phyloP scores from a whole-genome alignment of 2,888 invertebrate genomes.

The Microdon myrmicae region DNA sequence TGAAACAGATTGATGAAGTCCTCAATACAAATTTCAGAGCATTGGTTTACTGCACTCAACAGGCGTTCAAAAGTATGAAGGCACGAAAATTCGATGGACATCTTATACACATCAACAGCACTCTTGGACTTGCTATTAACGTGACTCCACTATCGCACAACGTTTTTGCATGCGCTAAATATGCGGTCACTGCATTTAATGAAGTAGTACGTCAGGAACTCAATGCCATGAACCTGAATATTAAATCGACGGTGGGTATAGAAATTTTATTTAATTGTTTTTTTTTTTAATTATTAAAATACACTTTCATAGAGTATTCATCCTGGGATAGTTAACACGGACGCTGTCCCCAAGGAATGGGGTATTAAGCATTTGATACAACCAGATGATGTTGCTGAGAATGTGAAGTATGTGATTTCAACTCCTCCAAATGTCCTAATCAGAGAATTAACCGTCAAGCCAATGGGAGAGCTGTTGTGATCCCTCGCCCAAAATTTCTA shows the following conservation, averaged over 20 bases:
- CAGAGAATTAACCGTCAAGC: slow-evolving; percentile 60
- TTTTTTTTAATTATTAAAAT: slow-evolving; percentile 27
- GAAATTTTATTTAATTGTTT: background rate
- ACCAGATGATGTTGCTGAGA: slow-evolving; percentile 56
- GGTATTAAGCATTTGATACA: slow-evolving; percentile 46
- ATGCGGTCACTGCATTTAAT: slow-evolving; percentile 57
- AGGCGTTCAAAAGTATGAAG: slow-evolving; percentile 68
- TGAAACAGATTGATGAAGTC: slow-evolving; percentile 56
- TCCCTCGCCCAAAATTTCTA: too few species aligned
- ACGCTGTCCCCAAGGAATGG: slow-evolving; percentile 57
- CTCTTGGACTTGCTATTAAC: too few species aligned
- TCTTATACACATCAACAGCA: slow-evolving; percentile 60
- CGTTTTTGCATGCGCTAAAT: slow-evolving; percentile 58
- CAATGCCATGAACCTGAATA: slow-evolving; percentile 54
- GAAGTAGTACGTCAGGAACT: slow-evolving; percentile 60
- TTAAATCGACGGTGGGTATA: slow-evolving; percentile 54
- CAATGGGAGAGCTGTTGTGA: slow-evolving; percentile 59
- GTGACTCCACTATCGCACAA: too few species aligned
- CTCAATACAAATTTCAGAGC: slow-evolving; percentile 69
- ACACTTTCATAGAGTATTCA: slow-evolving; percentile 62
- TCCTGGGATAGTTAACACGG: slow-evolving; percentile 67
- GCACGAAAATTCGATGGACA: slow-evolving; percentile 60
- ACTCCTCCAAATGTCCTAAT: slow-evolving; percentile 59
- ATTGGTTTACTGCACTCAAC: slow-evolving; percentile 67
- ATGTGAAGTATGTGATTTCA: slow-evolving; percentile 56